Base-by-base conservation (phyloP, 2,113 vertebrate species). In the Pelusios castaneus region DNA sequence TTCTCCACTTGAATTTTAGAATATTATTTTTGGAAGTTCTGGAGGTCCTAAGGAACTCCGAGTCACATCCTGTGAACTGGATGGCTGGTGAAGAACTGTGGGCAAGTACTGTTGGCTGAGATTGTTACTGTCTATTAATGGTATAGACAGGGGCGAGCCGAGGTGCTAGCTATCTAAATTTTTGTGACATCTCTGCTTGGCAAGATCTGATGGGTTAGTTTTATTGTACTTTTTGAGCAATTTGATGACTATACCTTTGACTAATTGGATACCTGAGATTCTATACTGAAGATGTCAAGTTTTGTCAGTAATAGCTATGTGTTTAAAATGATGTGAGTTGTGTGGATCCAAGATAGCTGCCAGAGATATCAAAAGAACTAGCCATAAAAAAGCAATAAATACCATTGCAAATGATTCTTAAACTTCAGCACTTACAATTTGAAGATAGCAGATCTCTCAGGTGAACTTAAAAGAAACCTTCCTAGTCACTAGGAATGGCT, bases 11-110 rank as follows among this genome's bases (percentile, higher is more conserved):
- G 77, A 87, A 38, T 95, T 75, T 81, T 89, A 11, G 45, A 67
- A 88, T 90, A 14, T 29, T 92, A 16, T 49, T 90, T 94, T 21
- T 47, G 47, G 54, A 91, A 96, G 89, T 87, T 87, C 82, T 80
- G 38, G 11, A 51, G 12, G 70, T 58, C 4, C 4, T 5, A 91
- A 52, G 41, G n/a, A 16, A 54, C 31, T 93, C 52, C 56, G 84
- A 38, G 79, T 56, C 27, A 55, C 0, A 1, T 67, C 34, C 60
- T n/a, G 76, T 83, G 19, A 79, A 19, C 10, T 58, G 4, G 55
- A 41, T 75, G 70, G 38, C 3, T 24, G 24, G 70, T 25, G 70
- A 75, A 75, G 41, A 10, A 22, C 38, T 25, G 70, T 43, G 38
- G 41, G 70, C 22, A 75, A 75, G 22, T 38, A 24, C 38, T 41